These are phyloP conservation scores for Agonopterix alstromeriana DNA, from an alignment of 2,888 invertebrate genomes.

Conservation along the genomic window DNA sequence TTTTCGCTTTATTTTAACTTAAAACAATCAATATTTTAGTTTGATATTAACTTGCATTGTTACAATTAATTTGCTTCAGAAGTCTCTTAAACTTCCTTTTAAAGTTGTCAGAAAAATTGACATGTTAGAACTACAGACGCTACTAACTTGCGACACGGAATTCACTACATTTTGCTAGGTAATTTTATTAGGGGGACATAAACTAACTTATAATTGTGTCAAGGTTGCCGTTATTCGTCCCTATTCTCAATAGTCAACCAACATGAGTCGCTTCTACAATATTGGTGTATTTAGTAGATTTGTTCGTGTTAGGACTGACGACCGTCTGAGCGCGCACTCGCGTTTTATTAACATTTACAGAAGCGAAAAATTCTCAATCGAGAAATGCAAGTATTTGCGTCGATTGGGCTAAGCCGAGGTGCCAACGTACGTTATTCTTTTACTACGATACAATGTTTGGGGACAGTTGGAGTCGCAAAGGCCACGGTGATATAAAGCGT, in stretches of 20 bases:
- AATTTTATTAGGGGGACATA: slow-evolving; percentile 1
- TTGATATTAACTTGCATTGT: slow-evolving; percentile 25
- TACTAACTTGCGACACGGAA: slow-evolving; percentile 4
- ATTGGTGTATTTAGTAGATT: background rate
- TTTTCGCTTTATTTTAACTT: slow-evolving; percentile 29
- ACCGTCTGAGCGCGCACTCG: slow-evolving; percentile 6
- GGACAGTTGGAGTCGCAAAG: too few species aligned
- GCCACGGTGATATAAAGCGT: too few species aligned
- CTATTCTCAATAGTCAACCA: background rate
- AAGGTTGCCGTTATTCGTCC: background rate
- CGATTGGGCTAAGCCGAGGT: too few species aligned
- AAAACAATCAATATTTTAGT: slow-evolving; percentile 17
- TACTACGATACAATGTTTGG: too few species aligned
- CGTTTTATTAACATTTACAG: background rate
- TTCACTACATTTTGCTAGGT: slow-evolving; percentile 2
- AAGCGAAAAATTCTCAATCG: background rate
- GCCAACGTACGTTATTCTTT: too few species aligned
- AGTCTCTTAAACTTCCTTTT: slow-evolving; percentile 14
- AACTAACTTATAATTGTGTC: slow-evolving; percentile 1
- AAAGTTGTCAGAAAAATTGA: slow-evolving; percentile 12
- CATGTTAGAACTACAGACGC: slow-evolving; percentile 3
- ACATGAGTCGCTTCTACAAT: background rate
- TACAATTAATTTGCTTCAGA: slow-evolving; percentile 15
- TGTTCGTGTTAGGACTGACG: slow-evolving; percentile 8
- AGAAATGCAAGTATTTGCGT: too few species aligned